These are phyloP conservation scores for Heliconius melpomene DNA, from an alignment of 1,140 invertebrate genomes.

Conservation along the genomic window DNA sequence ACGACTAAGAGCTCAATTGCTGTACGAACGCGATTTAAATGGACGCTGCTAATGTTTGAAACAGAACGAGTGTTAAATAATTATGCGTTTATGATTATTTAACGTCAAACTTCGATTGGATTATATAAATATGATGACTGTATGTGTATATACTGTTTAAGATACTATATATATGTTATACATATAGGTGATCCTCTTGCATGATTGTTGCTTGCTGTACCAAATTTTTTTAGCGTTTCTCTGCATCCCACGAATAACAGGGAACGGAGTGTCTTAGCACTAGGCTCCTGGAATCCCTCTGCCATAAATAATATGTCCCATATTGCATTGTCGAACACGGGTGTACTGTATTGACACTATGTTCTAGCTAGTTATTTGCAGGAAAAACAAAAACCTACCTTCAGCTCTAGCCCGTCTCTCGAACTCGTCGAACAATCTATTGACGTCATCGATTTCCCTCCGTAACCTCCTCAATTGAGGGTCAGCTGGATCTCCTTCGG, in stretches of 20 bases:
- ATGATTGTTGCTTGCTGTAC: too few species aligned
- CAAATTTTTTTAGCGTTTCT: too few species aligned
- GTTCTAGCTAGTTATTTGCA: background rate
- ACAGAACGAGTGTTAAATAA: background rate
- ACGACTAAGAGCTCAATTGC: conserved; percentile 21
- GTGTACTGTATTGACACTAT: too few species aligned
- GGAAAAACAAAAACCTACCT: conserved; percentile 74
- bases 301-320: too few species aligned
- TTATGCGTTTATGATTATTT: background rate
- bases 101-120: background rate
- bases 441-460: conserved; percentile 97
- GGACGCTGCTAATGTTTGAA: background rate
- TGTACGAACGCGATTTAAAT: conserved; percentile 9
- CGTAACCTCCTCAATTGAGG: conserved; percentile 92
- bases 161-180: too few species aligned
- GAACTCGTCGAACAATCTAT: conserved; percentile 96
- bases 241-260: too few species aligned
- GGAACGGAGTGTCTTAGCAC: too few species aligned
- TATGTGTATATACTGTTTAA: background rate
- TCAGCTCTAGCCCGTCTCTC: conserved; percentile 92
- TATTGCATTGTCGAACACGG: too few species aligned
- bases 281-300: too few species aligned
- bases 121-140: background rate
- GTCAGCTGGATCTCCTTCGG: conserved; percentile 96
- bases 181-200: too few species aligned